A percentile compares a stretch with the other conserved stretches of the same genome.
These are phyloP conservation scores for Hippocampus kuda DNA, from an alignment of 2,797 vertebrate species.

Conservation along the genomic window DNA sequence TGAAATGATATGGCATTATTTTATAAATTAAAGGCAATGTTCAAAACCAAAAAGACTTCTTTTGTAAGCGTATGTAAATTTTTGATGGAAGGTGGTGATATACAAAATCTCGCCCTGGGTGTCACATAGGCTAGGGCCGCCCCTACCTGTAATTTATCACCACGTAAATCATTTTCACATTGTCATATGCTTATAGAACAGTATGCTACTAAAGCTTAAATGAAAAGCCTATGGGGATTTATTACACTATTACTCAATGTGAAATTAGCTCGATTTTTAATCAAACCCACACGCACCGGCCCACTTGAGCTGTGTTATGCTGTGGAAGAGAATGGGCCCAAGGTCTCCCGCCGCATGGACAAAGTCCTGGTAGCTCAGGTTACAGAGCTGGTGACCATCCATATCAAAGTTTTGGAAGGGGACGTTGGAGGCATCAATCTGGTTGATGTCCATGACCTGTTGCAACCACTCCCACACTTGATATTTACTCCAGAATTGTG, in stretches of 20 bases:
- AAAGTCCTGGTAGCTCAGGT: slow-evolving; percentile 87
- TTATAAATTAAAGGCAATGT: no score
- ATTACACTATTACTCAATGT: not conserved
- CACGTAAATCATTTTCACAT: not conserved
- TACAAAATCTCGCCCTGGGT: no score
- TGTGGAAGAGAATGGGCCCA: slow-evolving; percentile 85
- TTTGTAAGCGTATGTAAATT: no score
- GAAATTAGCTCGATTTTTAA: not conserved
- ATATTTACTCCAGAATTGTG: slow-evolving; percentile 92
- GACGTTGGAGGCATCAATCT: slow-evolving; percentile 85
- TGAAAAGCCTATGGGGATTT: not conserved
- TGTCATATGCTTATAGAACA: not conserved
- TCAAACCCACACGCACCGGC: slow-evolving; percentile 61
- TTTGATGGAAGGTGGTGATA: no score
- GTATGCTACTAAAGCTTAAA: not conserved
- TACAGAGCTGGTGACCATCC: slow-evolving; percentile 86
- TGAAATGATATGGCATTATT: no score
- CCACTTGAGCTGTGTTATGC: slow-evolving; percentile 86
- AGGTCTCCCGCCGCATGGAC: slow-evolving; percentile 77
- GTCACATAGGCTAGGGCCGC: no score
- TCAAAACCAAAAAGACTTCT: no score
- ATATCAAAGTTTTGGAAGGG: slow-evolving; percentile 93
- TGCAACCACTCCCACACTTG: slow-evolving; percentile 99
- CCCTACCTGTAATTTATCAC: not conserved
- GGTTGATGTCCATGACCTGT: slow-evolving; percentile 90